Conservation (phyloP, 2,888 invertebrate genomes). For the Thelaira solivaga region DNA sequence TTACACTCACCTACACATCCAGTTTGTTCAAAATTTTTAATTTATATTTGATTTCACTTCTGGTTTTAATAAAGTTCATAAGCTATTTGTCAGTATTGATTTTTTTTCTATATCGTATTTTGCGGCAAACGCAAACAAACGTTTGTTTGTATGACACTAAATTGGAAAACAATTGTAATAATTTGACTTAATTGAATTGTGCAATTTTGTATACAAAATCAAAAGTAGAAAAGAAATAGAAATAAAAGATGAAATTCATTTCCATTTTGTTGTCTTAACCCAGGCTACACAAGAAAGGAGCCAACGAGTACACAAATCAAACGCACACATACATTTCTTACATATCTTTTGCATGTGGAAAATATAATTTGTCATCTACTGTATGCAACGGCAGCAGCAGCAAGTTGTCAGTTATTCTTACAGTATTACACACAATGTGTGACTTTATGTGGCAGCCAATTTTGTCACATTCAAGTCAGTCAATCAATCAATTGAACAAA, state of each 20-base stretch:
- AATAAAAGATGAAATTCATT: conserved; percentile 2
- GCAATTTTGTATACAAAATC: background rate
- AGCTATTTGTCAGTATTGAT: conserved; percentile 1
- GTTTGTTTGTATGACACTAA: background rate
- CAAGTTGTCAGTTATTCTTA: conserved; percentile 5
- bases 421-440: background rate
- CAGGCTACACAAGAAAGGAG: background rate
- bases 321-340: background rate
- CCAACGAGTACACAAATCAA: conserved; percentile 13
- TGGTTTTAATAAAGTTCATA: background rate
- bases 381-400: too few species aligned
- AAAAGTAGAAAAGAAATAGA: background rate
- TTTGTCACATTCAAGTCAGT: conserved; percentile 50
- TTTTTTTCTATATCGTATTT: too few species aligned
- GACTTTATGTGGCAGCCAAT: conserved; percentile 14
- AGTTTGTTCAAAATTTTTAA: background rate
- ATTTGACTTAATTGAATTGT: conserved; percentile 52
- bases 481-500: conserved; percentile 24
- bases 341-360: background rate
- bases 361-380: background rate
- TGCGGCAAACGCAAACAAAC: background rate
- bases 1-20: background rate
- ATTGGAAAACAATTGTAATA: conserved; percentile 37
- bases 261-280: background rate
- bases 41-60: background rate